Evolutionary conservation across 2,888 invertebrate genomes (phyloP).

Genomic region (Chironomus tentans): DNA sequence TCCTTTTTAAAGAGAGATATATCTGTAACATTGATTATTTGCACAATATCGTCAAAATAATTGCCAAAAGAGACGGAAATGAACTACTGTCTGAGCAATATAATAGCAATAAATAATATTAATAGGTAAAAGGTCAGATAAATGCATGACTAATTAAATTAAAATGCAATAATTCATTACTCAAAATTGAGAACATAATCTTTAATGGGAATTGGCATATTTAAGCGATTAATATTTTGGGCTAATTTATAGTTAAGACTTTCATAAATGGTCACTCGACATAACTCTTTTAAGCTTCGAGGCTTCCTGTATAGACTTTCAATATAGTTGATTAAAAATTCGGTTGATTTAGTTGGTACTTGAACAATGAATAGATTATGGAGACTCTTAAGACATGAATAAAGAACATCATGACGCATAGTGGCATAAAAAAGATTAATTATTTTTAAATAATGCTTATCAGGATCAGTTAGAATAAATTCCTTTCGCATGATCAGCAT

Average conservation of each 20-base stretch:
- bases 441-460: conserved; percentile 54
- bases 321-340: conserved; percentile 53
- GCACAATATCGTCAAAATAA: too few species aligned
- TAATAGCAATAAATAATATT: too few species aligned
- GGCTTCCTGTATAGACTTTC: conserved; percentile 56
- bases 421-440: conserved; percentile 55
- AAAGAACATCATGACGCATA: conserved; percentile 60
- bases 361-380: conserved; percentile 55
- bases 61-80: too few species aligned
- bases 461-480: conserved; percentile 51
- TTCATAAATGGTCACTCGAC: conserved; percentile 59
- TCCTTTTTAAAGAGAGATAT: too few species aligned
- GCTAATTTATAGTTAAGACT: conserved; percentile 55
- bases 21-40: too few species aligned
- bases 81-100: too few species aligned
- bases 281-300: conserved; percentile 60
- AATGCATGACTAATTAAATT: not conserved
- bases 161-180: not conserved
- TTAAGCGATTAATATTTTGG: conserved; percentile 55
- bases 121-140: too few species aligned
- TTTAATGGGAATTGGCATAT: conserved; percentile 57
- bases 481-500: conserved; percentile 60
- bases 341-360: conserved; percentile 53
- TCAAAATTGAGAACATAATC: conserved; percentile 62
- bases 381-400: conserved; percentile 57